Conservation (phyloP, 53 echinoderm and acorn worm species). For the Paracentrotus lividus region DNA sequence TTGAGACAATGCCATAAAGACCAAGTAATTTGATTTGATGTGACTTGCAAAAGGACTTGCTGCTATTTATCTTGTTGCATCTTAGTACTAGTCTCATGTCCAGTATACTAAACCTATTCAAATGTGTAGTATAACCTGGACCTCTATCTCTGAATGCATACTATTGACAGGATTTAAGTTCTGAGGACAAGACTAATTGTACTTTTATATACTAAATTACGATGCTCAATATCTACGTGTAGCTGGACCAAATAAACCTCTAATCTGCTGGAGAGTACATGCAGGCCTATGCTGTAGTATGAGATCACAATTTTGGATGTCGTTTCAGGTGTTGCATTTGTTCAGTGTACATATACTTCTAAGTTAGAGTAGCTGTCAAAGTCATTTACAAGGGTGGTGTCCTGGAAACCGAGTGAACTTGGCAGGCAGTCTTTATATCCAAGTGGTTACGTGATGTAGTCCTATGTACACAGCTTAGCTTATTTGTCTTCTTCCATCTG, state of each 20-base stretch:
- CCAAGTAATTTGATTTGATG: no score
- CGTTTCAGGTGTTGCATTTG: not conserved
- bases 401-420: slow-evolving; percentile 9
- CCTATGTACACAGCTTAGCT: slow-evolving; percentile 16
- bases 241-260: not conserved
- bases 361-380: not conserved
- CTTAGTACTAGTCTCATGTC: no score
- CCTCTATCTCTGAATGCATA: no score
- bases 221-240: no score
- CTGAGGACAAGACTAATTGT: no score
- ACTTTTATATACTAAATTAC: no score
- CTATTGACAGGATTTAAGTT: no score
- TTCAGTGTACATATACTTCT: not conserved
- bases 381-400: not conserved
- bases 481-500: slow-evolving; percentile 16
- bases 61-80: no score
- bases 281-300: not conserved
- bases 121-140: no score
- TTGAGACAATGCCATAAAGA: no score
- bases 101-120: no score
- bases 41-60: no score
- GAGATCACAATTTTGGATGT: not conserved
- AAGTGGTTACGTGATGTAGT: not conserved
- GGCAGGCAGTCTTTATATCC: not conserved
- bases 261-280: not conserved